Evolutionary conservation across 2,113 vertebrate species (phyloP), one percentile per base, ranked within the genome.

Genomic region (Orthonyx spaldingii): DNA sequence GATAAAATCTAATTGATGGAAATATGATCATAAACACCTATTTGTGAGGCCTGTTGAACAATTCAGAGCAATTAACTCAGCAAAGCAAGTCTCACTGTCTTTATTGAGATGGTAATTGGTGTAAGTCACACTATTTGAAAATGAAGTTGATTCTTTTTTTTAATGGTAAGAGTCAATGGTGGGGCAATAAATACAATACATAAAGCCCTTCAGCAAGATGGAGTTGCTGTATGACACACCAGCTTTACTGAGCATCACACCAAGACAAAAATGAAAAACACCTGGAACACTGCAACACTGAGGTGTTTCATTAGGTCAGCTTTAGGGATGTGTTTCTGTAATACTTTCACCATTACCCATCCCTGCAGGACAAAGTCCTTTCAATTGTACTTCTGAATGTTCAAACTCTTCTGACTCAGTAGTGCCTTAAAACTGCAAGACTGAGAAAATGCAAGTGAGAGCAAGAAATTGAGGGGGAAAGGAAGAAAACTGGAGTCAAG

Each of bases 31-130:
- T 69, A 84, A 95, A 88, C 65, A 68, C n/a, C 60, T 90, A 88
- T 82, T 94, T 91, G 53, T 59, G 80, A 95, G 89, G 89, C 49
- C 66, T 82, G 61, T 30, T 90, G 42, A 95, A 91, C 76, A 89
- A 81, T 75, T 74, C 28, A 9, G 49, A 75, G 94, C 84, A 95
- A 96, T 88, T 95, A 89, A 91, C 68, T 89, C 44, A 64, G 57
- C 66, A 66, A 46, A 94, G 75, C 44, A 88, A 78, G 53, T 52
- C 85, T 95, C 35, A 32, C 52, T 56, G 32, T 69, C 74, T 72
- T 90, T 74, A 81, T 47, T 89, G 82, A 94, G 71, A 92, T 66
- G 53, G 32, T 90, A 95, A 95, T 88, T 42, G 10, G 46, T 71
- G 12, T 44, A 92, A 76, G 60, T 80, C 71, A 74, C 14, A 37